Conservation (phyloP, 2,113 vertebrate species). For the Ptyas mucosa region DNA sequence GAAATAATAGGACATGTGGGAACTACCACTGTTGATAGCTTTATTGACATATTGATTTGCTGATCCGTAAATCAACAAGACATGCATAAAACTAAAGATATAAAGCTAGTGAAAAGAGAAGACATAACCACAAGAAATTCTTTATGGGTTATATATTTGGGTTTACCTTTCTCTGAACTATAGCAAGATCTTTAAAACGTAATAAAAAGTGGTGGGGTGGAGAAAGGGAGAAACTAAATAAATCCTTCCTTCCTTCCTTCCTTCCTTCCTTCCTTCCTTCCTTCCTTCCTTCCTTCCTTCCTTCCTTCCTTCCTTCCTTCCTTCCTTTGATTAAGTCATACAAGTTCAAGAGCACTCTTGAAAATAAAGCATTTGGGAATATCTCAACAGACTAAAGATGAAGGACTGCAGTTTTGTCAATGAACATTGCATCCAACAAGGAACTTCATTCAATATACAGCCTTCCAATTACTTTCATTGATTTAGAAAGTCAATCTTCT, state of each 20-base stretch:
- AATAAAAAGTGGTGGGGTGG: neutral
- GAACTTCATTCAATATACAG: neutral
- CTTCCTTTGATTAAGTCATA: neutral
- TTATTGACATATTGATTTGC: neutral
- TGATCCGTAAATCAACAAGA: neutral
- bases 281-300: too few relatives aligned
- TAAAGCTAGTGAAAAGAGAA: neutral
- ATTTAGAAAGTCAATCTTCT: neutral
- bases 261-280: too few relatives aligned
- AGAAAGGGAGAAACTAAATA: neutral
- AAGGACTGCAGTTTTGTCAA: neutral
- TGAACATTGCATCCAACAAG: neutral
- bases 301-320: neutral
- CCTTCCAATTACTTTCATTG: neutral
- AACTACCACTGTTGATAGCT: neutral
- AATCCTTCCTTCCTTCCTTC: neutral
- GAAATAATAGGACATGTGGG: neutral
- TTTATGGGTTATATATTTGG: neutral
- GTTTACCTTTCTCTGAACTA: neutral
- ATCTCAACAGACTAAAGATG: neutral
- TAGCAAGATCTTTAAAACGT: neutral
- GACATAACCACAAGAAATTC: neutral
- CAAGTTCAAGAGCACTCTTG: neutral
- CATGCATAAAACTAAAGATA: neutral
- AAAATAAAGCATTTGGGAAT: neutral